Evolutionary conservation across 2,113 vertebrate genomes (phyloP), one percentile per base, ranked within the genome.

Genomic region (Ictalurus furcatus): DNA sequence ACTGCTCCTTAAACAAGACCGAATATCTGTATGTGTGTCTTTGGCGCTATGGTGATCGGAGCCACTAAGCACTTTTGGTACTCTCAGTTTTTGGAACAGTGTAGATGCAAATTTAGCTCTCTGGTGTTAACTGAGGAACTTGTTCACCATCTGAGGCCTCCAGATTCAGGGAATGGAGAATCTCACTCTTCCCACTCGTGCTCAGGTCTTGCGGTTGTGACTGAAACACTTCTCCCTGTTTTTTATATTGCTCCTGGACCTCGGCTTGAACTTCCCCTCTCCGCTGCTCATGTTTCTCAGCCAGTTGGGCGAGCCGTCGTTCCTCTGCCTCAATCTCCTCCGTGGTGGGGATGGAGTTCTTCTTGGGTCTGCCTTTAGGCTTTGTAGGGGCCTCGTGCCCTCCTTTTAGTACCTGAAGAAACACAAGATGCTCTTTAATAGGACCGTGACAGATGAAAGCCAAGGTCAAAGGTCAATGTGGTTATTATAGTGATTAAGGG

Each of bases 321-420:
- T 99, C 98, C 90, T 99, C 97, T 0, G 98, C 98, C 94, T 99
- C 98, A 0, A 99, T 99, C 90, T 99, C 98, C 93, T 99, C 98
- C 0, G 97, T 99, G 7, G 97, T 97, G 92, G 98, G 98, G 91
- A 99, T 99, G 85, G 98, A 99, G 94, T 99, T 99, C 94, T 99
- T 99, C 95, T 99, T 99, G 34, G 98, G 98, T 69, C 98, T 95
- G 21, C 98, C 98, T 95, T 99, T 99, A 93, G 98, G 98, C 92
- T 99, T 99, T 0, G 98, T 99, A 23, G 98, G 98, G 56, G 98
- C 98, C 93, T 99, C 98, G 30, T 99, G 97, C 73, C 98, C 98
- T 90, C 98, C 98, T 95, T 99, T 99, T 82, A 99, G 95, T 90
- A 99, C 98, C 98, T 99, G 92, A 0, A 84, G 87, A 79, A 28